Conservation (phyloP, 2,797 vertebrate species). For the Sebastes iracundus region DNA sequence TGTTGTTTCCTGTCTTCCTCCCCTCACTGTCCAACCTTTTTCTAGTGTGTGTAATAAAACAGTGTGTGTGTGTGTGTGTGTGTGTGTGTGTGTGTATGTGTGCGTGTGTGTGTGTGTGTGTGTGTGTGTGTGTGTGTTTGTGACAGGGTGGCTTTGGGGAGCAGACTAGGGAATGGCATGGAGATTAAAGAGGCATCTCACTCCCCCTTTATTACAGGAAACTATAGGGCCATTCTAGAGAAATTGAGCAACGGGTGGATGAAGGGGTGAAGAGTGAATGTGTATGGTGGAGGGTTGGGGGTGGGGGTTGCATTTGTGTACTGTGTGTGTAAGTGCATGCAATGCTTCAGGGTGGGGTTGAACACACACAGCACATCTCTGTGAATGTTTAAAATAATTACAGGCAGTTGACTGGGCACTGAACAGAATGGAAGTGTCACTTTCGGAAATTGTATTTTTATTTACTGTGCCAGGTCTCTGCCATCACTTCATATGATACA, state of each 20-base stretch:
- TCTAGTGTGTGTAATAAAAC: conserved; percentile 13
- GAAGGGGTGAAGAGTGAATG: neutral
- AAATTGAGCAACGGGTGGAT: neutral
- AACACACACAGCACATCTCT: conserved; percentile 28
- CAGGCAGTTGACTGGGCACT: conserved; percentile 53
- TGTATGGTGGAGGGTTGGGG: neutral
- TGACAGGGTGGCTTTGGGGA: conserved; percentile 6
- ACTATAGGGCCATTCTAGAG: neutral
- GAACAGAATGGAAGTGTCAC: conserved; percentile 73
- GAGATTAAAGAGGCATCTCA: conserved; percentile 10
- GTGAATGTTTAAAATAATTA: conserved; percentile 68
- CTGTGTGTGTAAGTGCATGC: neutral
- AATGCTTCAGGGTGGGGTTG: neutral
- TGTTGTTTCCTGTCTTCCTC: neutral
- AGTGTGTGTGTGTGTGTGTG: too few species aligned
- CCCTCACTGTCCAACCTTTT: neutral
- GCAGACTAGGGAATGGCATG: neutral
- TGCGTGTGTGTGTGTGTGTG: neutral
- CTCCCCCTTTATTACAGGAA: conserved; percentile 22
- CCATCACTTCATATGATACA: conserved; percentile 31
- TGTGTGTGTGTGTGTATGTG: too few species aligned
- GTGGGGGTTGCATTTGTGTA: neutral
- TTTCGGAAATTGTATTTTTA: conserved; percentile 73
- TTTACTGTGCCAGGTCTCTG: conserved; percentile 66
- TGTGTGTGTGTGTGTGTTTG: too few species aligned